These are phyloP conservation scores for Platerodrilus igneus DNA, from an alignment of 2,888 invertebrate species.

Conservation along the genomic window DNA sequence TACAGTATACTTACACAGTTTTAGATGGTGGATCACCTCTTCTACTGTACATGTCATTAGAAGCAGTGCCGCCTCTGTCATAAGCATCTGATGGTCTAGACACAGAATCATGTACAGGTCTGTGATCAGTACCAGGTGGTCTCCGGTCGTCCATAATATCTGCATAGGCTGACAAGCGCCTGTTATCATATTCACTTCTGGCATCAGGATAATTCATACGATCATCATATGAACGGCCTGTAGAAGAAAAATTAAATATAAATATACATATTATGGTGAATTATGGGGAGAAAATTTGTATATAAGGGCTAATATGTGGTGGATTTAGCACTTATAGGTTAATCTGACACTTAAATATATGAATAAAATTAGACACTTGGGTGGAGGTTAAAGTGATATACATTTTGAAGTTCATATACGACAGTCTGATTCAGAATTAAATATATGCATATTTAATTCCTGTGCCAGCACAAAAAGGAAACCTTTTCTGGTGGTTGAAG, in stretches of 20 bases:
- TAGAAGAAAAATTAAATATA: conserved; percentile 11
- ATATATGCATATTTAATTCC: too few species aligned
- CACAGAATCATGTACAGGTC: conserved; percentile 34
- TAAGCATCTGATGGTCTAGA: conserved; percentile 22
- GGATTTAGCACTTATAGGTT: too few species aligned
- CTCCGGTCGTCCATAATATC: conserved; percentile 34
- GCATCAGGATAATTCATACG: conserved; percentile 25
- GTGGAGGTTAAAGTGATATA: too few species aligned
- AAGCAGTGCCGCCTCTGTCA: conserved; percentile 30
- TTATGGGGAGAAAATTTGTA: too few species aligned
- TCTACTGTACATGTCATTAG: conserved; percentile 41
- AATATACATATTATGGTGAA: too few species aligned
- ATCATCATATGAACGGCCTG: conserved; percentile 27
- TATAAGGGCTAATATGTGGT: too few species aligned
- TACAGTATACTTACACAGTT: conserved; percentile 32
- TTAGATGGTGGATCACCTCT: conserved; percentile 38
- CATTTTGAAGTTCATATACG: too few species aligned
- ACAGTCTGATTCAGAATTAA: too few species aligned
- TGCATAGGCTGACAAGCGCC: conserved; percentile 27
- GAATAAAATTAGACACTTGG: too few species aligned
- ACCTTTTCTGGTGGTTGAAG: too few species aligned
- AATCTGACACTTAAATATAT: too few species aligned
- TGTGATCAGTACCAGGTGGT: conserved; percentile 31
- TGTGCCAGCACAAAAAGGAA: too few species aligned
- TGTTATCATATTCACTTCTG: conserved; percentile 34